Evolutionary conservation across 2,113 vertebrate species (phyloP), one percentile per base, ranked within the genome.

Genomic region (Suncus etruscus): DNA sequence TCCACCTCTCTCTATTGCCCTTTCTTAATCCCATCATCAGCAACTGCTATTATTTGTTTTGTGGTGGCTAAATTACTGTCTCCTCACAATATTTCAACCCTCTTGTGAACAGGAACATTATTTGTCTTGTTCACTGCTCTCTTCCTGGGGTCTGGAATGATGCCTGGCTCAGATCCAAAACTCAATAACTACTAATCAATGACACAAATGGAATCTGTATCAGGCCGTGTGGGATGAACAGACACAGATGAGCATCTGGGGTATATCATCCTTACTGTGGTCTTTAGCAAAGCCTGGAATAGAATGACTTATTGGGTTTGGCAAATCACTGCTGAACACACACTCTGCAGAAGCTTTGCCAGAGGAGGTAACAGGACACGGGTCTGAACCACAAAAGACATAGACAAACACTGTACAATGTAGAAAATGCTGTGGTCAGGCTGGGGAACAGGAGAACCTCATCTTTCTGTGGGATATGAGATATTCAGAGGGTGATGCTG

Each of bases 11-110:
- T 72, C 45, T 29, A 18, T 4, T 39, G 16, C 10, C 16, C 14
- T 83, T 31, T 58, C 78, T 94, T 63, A 58, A 48, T 83, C 61
- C 20, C n/a, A 47, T 83, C 85, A 87, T 45, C 8, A 27, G 45
- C 31, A 79, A 65, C 27, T 27, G 31, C 51, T 69, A 61, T 31
- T n/a, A 50, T 85, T 82, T 70, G 25, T 29, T 86, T 78, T n/a
- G 15, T 47, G 10, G 1, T 51, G 76, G 4, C 66, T 65, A 51
- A 65, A 7, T 66, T 48, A 54, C 39, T 51, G 58, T 61, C 45
- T 80, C 50, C 31, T 75, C 29, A 66, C 25, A 48, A n/a, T 12
- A 22, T 58, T 80, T 50, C 93, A 94, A 70, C 20, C 54, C 68
- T 77, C 65, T 22, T 61, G 29, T 54, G 24, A 9, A 18, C 22